Evolutionary conservation across 2,888 invertebrate genomes (phyloP), one percentile per base, ranked within the genome.

Genomic region (Hirtodrosophila confusa): DNA sequence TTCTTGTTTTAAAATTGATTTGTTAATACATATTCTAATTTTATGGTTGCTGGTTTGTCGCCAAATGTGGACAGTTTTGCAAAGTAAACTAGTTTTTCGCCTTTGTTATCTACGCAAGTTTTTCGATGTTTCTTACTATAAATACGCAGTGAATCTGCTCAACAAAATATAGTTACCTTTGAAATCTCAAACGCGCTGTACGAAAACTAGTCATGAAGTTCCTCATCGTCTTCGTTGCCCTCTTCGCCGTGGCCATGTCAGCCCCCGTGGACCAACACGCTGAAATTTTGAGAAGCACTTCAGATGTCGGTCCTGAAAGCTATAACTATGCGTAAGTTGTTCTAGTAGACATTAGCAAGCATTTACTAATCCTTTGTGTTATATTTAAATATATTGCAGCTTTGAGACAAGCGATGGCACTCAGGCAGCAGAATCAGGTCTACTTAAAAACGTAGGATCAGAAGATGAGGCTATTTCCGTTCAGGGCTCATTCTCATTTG

Each of bases 291-390:
- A 36, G 47, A 0, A 17, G 0, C 0, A 37, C 61, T 0, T 57
- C 63, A 0, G 44, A 67, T 7, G 70, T 92, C 45, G 93, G 93
- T 50, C 82, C 92, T 10, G 93, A 93, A 67, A 90, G 92, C 24
- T 94, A 93, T 89, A 92, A 89, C 45, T 94, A 92, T 9, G 0
- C 0, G 72, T 72, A 67, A 62, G 31, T 51, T 27, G 7, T 47
- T 47, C 41, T 2, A 24, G 1, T 8, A 1, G 4, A 5, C 0
- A 5, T n/a, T 8, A 3, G 4, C 3, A 7, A 23, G 2, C 12
- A 29, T 0, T 17, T 4, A 3, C 11, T 62, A 11, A 48, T 53
- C 17, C 56, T 17, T 49, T 68, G 61, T 9, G 17, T 54, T 71
- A n/a, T 9, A 2, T 0, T 17, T 5, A 2, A 17, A 17, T 17